A percentile compares a stretch with the other conserved stretches of the same genome.
Evolutionary conservation across 37 sponge, comb jelly and placozoan species (phyloP).

Genomic region (Spongilla lacustris): DNA sequence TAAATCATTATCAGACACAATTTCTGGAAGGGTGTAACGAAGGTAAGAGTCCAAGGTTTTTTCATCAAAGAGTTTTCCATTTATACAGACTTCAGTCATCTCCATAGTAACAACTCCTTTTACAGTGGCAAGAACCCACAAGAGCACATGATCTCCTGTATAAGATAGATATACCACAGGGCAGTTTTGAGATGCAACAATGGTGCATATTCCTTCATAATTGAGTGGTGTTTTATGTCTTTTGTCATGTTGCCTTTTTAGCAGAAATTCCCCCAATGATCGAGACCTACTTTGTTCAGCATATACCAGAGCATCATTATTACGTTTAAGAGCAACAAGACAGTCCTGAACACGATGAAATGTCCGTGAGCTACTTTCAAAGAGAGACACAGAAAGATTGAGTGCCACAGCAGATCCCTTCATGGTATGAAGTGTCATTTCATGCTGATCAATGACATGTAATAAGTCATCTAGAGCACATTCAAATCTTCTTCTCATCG

Average conservation of each 20-base stretch:
- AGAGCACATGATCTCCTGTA: slow-evolving; percentile 45
- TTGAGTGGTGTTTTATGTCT: slow-evolving; percentile 38
- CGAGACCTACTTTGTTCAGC: slow-evolving; percentile 73
- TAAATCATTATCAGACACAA: slow-evolving; percentile 23
- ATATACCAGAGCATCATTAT: slow-evolving; percentile 45
- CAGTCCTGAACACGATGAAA: slow-evolving; percentile 70
- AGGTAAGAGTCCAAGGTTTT: slow-evolving; percentile 64
- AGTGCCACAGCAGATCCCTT: slow-evolving; percentile 60
- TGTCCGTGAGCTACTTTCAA: slow-evolving; percentile 61
- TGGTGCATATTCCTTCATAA: slow-evolving; percentile 18
- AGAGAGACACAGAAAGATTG: slow-evolving; percentile 65
- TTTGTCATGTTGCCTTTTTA: slow-evolving; percentile 34
- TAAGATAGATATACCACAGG: slow-evolving; percentile 57
- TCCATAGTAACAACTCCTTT: not conserved
- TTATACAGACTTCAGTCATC: slow-evolving; percentile 22
- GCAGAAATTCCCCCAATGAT: slow-evolving; percentile 69
- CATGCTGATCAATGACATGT: slow-evolving; percentile 40
- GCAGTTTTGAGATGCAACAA: not conserved
- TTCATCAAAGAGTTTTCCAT: slow-evolving; percentile 56
- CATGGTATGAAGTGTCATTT: slow-evolving; percentile 51
- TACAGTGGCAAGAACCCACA: slow-evolving; percentile 53
- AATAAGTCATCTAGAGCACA: slow-evolving; percentile 27
- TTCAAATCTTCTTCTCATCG: not conserved
- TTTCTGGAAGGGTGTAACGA: slow-evolving; percentile 31
- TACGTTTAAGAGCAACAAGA: slow-evolving; percentile 35